These are phyloP conservation scores for Turritopsis dohrnii DNA, from an alignment of 30 jellyfish, hydroid and myxozoan genomes.

Conservation along the genomic window DNA sequence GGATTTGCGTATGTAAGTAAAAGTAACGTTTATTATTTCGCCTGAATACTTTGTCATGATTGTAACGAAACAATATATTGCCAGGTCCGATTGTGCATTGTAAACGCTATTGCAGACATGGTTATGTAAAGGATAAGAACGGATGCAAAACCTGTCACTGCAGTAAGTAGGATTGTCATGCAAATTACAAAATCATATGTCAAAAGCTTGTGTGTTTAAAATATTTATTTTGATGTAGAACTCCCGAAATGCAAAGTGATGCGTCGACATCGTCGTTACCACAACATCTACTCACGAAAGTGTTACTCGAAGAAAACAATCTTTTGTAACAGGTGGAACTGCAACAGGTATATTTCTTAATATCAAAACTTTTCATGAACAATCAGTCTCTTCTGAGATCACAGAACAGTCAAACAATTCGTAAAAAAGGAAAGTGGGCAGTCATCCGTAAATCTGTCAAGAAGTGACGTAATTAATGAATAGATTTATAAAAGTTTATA, in stretches of 20 bases:
- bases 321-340: not conserved
- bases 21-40: not conserved
- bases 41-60: too few species aligned
- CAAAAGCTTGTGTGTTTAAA: too few species aligned
- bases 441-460: too few species aligned
- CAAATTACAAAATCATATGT: too few species aligned
- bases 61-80: too few species aligned
- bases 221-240: not conserved
- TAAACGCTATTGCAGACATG: not conserved
- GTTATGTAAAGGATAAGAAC: not conserved
- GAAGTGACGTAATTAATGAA: too few species aligned
- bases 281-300: not conserved
- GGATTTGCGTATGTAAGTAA: not conserved
- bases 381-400: not conserved
- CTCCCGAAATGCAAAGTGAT: not conserved
- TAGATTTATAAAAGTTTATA: too few species aligned
- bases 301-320: not conserved
- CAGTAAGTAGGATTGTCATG: not conserved
- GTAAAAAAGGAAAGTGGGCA: too few species aligned
- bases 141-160: not conserved
- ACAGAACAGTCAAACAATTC: too few species aligned
- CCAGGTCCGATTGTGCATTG: not conserved
- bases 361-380: not conserved
- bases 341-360: not conserved
- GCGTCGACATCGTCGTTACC: not conserved